phyloP scores from a whole-genome alignment of 2,797 vertebrate genomes.

The Lerista edwardsae region DNA sequence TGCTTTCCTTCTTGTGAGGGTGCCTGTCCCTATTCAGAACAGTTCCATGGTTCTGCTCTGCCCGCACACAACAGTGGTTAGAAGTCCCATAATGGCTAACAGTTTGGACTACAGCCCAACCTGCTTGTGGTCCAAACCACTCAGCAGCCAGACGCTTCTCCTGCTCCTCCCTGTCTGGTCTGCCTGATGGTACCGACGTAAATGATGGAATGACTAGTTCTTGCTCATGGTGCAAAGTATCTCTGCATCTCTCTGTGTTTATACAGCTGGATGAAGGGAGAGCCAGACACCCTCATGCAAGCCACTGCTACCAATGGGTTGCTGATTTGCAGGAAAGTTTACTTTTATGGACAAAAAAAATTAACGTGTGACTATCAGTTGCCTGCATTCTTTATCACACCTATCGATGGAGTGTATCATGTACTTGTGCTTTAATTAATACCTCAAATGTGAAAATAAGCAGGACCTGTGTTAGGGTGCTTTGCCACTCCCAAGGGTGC shows the following conservation, averaged over 20 bases:
- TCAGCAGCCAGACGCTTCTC: not conserved
- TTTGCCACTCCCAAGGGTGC: too few relatives aligned
- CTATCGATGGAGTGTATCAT: not conserved
- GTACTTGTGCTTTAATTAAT: not conserved
- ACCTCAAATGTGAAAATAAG: not conserved
- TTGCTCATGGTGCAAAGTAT: not conserved
- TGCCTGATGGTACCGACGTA: not conserved
- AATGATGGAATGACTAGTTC: not conserved
- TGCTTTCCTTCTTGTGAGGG: not conserved
- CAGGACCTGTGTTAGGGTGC: too few relatives aligned
- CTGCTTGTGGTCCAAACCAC: not conserved
- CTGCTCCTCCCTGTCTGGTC: conserved; percentile 9
- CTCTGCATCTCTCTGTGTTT: not conserved
- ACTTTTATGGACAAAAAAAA: not conserved
- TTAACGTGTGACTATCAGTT: not conserved
- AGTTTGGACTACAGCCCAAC: not conserved
- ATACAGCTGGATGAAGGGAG: not conserved
- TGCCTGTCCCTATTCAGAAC: not conserved
- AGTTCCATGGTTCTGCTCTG: not conserved
- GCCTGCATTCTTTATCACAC: not conserved
- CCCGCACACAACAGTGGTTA: not conserved
- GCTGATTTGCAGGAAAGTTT: not conserved
- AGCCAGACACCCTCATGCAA: not conserved
- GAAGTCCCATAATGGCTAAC: not conserved
- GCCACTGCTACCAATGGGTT: not conserved